Percentiles rank a stretch among this genome's conserved stretches.
These are phyloP conservation scores for Oscarella lobularis DNA, from an alignment of 37 sponge, comb jelly and placozoan species.

Conservation along the genomic window DNA sequence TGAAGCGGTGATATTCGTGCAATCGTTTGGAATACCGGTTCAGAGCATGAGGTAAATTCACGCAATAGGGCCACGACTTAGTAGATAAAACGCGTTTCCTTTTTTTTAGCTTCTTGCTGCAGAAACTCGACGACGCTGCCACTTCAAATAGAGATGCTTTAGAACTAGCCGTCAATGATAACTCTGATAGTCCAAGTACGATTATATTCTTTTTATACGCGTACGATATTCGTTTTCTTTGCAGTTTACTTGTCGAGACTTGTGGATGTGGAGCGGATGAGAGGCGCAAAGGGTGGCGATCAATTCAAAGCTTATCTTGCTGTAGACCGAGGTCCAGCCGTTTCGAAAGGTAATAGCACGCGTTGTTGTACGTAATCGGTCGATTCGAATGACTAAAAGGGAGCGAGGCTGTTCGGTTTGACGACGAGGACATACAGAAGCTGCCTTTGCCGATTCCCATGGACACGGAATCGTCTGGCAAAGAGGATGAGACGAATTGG, in stretches of 20 bases:
- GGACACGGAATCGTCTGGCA: not conserved
- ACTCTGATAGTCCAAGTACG: not conserved
- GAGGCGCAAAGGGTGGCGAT: conserved; percentile 1
- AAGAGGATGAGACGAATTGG: not conserved
- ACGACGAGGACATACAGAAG: too few relatives aligned
- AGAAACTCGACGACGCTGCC: not conserved
- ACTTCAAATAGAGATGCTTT: not conserved
- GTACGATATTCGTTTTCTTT: not conserved
- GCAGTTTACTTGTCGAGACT: conserved; percentile 5
- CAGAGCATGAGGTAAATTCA: conserved; percentile 4
- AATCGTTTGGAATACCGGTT: conserved; percentile 36
- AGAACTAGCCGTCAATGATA: not conserved
- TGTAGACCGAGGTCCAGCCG: not conserved
- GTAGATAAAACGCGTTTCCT: not conserved
- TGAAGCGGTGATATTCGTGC: conserved; percentile 8
- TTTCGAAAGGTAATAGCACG: not conserved
- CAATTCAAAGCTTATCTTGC: not conserved
- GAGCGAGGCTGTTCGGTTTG: too few relatives aligned
- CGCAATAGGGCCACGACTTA: not conserved
- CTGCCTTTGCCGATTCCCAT: not conserved
- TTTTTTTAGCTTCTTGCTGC: not conserved
- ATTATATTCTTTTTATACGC: too few relatives aligned
- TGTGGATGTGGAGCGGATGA: not conserved
- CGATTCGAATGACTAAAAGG: too few relatives aligned
- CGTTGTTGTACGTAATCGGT: too few relatives aligned